phyloP scores from a whole-genome alignment of 2,797 vertebrate species.

The Sebastes steindachneri region DNA sequence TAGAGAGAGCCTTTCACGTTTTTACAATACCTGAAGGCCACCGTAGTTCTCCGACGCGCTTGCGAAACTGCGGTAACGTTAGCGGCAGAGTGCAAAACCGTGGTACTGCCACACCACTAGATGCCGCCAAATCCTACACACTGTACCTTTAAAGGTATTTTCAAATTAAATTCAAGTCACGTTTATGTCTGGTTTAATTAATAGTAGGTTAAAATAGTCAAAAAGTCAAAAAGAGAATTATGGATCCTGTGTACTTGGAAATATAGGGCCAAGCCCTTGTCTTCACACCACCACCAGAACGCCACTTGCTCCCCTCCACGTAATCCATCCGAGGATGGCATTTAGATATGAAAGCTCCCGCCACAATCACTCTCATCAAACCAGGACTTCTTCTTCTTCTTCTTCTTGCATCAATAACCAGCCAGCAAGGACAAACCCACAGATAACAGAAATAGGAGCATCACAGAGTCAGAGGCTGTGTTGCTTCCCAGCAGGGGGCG shows the following conservation, averaged over 20 bases:
- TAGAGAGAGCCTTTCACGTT: no score
- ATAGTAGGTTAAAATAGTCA: not conserved
- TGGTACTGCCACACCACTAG: no score
- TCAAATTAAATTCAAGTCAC: not conserved
- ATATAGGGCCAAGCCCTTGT: not conserved
- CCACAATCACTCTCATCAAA: slow-evolving; percentile 7
- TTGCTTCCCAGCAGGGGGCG: not conserved
- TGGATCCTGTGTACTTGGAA: not conserved
- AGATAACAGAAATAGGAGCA: not conserved
- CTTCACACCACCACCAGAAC: slow-evolving; percentile 8
- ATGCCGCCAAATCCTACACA: no score
- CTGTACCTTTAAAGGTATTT: not conserved
- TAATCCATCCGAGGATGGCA: not conserved
- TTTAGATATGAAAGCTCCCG: slow-evolving; percentile 9
- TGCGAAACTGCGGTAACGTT: rapidly evolving
- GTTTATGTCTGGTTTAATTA: not conserved
- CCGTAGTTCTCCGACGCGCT: no score
- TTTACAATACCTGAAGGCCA: no score
- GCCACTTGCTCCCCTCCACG: not conserved
- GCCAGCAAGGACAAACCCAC: not conserved
- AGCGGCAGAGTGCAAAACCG: no score
- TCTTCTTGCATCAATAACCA: not conserved
- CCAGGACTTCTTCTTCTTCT: not conserved
- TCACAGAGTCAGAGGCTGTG: not conserved
- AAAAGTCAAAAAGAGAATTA: not conserved